These are phyloP conservation scores for Vulpes lagopus DNA, from an alignment of 2,113 vertebrate genomes.

Conservation along the genomic window DNA sequence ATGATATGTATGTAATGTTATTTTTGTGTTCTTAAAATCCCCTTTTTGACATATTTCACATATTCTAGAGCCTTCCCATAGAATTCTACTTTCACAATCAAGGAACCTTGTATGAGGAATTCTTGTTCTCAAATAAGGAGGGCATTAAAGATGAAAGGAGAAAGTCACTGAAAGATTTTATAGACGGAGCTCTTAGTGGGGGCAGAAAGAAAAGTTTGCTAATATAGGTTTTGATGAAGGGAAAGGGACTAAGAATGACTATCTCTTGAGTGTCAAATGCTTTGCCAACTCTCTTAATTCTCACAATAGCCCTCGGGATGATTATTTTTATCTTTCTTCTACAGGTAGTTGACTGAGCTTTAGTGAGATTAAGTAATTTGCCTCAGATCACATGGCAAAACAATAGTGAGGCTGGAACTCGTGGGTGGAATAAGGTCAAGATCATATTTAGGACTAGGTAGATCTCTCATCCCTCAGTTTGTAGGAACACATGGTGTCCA, in stretches of 20 bases:
- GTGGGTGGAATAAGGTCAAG: background rate
- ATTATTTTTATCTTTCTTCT: constrained; percentile 29
- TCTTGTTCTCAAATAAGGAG: background rate
- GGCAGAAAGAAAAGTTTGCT: too few relatives aligned
- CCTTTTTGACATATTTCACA: background rate
- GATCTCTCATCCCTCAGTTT: background rate
- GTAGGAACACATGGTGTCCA: background rate
- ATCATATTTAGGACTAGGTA: background rate
- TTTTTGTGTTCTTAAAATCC: background rate
- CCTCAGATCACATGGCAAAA: background rate
- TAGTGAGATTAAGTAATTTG: background rate
- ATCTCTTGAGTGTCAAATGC: background rate
- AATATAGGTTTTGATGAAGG: too few relatives aligned
- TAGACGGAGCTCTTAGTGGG: background rate
- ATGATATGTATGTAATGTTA: background rate
- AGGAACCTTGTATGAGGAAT: background rate
- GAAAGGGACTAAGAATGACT: background rate
- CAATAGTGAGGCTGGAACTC: background rate
- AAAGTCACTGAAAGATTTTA: background rate
- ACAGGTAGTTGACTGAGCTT: constrained; percentile 1
- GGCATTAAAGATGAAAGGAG: background rate
- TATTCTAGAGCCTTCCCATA: background rate
- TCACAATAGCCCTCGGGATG: background rate
- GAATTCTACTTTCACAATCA: background rate
- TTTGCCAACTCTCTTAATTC: background rate